phyloP scores from a whole-genome alignment of 1,140 invertebrate genomes.

The Euwallacea fornicatus region DNA sequence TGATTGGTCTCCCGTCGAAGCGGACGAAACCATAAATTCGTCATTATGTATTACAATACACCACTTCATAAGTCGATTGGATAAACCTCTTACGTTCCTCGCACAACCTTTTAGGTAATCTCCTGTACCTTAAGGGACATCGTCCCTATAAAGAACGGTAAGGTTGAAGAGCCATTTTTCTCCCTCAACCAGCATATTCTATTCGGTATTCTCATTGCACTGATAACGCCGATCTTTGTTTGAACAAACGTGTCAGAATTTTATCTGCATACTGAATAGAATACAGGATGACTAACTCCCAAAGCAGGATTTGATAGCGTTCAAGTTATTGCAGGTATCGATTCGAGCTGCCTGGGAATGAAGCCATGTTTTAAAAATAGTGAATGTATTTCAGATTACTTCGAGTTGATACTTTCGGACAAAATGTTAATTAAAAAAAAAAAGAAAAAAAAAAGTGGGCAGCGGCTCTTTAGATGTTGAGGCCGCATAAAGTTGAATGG shows the following conservation, averaged over 20 bases:
- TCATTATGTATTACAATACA: background rate
- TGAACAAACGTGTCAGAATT: slow-evolving; percentile 18
- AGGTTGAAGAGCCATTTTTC: slow-evolving; percentile 19
- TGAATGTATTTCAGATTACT: too few relatives aligned
- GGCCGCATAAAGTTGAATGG: too few relatives aligned
- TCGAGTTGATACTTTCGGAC: too few relatives aligned
- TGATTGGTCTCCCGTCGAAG: background rate
- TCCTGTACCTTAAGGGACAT: slow-evolving; percentile 15
- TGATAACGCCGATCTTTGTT: slow-evolving; percentile 27
- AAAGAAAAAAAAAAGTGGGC: too few relatives aligned
- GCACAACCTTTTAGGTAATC: slow-evolving; percentile 29
- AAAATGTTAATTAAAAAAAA: too few relatives aligned
- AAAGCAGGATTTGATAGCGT: too few relatives aligned
- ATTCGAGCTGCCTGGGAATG: too few relatives aligned
- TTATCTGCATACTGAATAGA: too few relatives aligned
- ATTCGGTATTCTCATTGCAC: slow-evolving; percentile 22
- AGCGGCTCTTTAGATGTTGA: too few relatives aligned
- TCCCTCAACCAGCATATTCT: slow-evolving; percentile 14
- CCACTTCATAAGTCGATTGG: background rate
- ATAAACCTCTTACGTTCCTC: slow-evolving; percentile 20
- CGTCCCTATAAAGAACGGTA: slow-evolving; percentile 23
- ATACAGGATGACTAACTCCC: too few relatives aligned
- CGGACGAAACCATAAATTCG: background rate
- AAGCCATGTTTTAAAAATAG: too few relatives aligned
- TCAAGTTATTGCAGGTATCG: too few relatives aligned